phyloP scores from a whole-genome alignment of 2,113 vertebrate species.

The Xenopus borealis region DNA sequence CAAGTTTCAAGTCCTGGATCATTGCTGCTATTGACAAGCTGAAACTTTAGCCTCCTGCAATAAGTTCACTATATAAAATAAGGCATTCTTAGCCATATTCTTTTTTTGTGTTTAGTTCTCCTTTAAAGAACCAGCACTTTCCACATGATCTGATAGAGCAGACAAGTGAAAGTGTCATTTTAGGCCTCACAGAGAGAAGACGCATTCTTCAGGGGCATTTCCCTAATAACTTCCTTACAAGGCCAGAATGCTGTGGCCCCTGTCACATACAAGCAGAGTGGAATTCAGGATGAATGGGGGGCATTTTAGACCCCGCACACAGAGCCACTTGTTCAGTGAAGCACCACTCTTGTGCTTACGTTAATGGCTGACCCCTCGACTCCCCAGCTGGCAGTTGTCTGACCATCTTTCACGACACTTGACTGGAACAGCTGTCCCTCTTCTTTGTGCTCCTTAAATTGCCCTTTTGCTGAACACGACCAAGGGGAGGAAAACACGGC shows the following conservation, averaged over 20 bases:
- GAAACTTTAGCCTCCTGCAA: too few relatives aligned
- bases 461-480: background rate
- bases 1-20: too few relatives aligned
- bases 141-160: background rate
- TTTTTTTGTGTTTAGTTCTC: background rate
- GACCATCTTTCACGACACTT: constrained; percentile 44
- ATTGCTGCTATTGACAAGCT: background rate
- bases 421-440: constrained; percentile 47
- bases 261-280: constrained; percentile 47
- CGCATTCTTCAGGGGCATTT: background rate
- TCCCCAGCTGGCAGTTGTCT: constrained; percentile 56
- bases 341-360: constrained; percentile 44
- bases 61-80: too few relatives aligned
- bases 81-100: too few relatives aligned
- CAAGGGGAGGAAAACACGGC: background rate
- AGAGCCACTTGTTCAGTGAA: constrained; percentile 56
- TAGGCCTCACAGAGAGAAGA: background rate
- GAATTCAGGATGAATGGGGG: constrained; percentile 50
- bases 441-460: constrained; percentile 22
- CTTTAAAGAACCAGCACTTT: too few relatives aligned
- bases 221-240: constrained; percentile 22
- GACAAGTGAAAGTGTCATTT: background rate
- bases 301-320: constrained; percentile 57
- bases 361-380: constrained; percentile 40
- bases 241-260: constrained; percentile 21